Evolutionary conservation across 2,113 vertebrate genomes (phyloP).

Genomic region (Chrysemys picta): DNA sequence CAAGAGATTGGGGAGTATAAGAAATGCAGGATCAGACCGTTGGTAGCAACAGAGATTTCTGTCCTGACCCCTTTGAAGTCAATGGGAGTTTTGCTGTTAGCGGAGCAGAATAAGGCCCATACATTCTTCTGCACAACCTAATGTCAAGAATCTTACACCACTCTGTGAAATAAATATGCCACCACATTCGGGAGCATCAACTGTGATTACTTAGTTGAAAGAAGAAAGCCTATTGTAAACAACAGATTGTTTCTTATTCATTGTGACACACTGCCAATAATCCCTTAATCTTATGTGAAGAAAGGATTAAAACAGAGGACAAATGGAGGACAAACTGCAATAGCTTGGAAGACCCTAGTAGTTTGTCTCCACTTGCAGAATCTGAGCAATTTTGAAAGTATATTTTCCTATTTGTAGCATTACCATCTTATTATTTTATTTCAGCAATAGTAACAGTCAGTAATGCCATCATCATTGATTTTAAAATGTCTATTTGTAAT

Average conservation of each 20-base stretch:
- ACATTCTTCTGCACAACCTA: not conserved
- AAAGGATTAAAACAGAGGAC: slow-evolving; percentile 73
- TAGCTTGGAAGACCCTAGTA: not conserved
- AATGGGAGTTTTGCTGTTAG: not conserved
- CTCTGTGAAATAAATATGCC: not conserved
- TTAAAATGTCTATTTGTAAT: not conserved
- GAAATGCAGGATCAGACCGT: too few relatives aligned
- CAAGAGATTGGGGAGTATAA: not conserved
- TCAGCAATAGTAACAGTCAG: not conserved
- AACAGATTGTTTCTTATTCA: slow-evolving; percentile 61
- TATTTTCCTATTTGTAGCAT: not conserved
- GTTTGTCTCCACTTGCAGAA: not conserved
- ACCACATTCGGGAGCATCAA: not conserved
- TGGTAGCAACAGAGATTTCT: not conserved
- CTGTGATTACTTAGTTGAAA: not conserved
- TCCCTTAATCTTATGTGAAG: slow-evolving; percentile 72
- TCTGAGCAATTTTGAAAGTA: not conserved
- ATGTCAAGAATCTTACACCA: not conserved
- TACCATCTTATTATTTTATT: not conserved
- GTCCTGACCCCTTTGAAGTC: not conserved
- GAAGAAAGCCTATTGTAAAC: slow-evolving; percentile 36
- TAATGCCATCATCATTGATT: not conserved
- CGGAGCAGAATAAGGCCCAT: not conserved
- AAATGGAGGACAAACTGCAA: slow-evolving; percentile 67
- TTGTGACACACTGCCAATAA: slow-evolving; percentile 53